These are phyloP conservation scores for Eulimnadia texana DNA, from an alignment of 1,140 invertebrate species.

Conservation along the genomic window DNA sequence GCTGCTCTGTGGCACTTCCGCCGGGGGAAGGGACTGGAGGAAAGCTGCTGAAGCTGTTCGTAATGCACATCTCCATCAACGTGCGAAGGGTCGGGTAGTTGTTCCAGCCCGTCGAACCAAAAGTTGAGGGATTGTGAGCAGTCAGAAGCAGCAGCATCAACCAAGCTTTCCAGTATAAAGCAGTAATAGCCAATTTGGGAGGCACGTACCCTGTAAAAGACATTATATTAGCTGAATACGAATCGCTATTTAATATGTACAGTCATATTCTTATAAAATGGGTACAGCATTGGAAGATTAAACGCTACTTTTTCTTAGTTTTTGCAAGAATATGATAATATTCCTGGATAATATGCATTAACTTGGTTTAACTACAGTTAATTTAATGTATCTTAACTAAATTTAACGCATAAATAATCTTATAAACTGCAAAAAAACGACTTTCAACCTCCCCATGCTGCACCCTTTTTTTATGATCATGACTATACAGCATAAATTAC, in stretches of 20 bases:
- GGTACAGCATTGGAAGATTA: too few species aligned
- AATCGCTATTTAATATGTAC: too few species aligned
- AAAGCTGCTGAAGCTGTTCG: conserved; percentile 43
- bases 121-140: conserved; percentile 77
- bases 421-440: too few species aligned
- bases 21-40: conserved; percentile 45
- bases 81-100: conserved; percentile 81
- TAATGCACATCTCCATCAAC: conserved; percentile 95
- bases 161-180: conserved; percentile 91
- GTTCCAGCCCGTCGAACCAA: conserved; percentile 73
- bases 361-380: too few species aligned
- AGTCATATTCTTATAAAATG: too few species aligned
- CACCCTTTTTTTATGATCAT: too few species aligned
- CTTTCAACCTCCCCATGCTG: too few species aligned
- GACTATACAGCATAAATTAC: conserved; percentile 19
- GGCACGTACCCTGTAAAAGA: conserved; percentile 50
- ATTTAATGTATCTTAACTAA: too few species aligned
- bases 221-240: conserved; percentile 25
- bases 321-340: too few species aligned
- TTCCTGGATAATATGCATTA: too few species aligned
- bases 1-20: conserved; percentile 44
- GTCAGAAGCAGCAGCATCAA: conserved; percentile 72
- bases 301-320: too few species aligned
- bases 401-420: too few species aligned
- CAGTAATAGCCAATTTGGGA: conserved; percentile 76